Evolutionary conservation across 2,797 vertebrate genomes (phyloP).

Genomic region (Aphelocoma californica): DNA sequence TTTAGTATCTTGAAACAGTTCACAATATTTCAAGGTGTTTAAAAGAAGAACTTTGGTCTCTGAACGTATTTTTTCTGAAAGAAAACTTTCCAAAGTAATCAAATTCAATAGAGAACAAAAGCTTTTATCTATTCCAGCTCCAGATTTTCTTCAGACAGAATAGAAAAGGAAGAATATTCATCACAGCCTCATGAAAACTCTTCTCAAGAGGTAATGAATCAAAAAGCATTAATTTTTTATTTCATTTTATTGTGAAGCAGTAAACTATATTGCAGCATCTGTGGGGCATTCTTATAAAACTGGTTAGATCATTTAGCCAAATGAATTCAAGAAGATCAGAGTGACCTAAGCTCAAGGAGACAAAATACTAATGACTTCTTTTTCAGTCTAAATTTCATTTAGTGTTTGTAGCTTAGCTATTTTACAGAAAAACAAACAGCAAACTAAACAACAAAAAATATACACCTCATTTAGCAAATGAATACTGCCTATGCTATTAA

Average conservation of each 20-base stretch:
- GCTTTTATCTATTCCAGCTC: neutral
- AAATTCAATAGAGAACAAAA: neutral
- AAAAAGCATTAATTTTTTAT: conserved; percentile 6
- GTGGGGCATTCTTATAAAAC: neutral
- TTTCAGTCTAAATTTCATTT: neutral
- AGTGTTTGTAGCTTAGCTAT: neutral
- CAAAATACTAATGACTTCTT: neutral
- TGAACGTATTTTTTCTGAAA: neutral
- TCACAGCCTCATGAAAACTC: neutral
- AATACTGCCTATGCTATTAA: neutral
- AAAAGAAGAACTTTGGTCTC: neutral
- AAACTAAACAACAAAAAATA: neutral
- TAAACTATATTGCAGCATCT: neutral
- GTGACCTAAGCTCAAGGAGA: neutral
- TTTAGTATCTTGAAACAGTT: neutral
- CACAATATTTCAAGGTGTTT: neutral
- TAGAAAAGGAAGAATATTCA: neutral
- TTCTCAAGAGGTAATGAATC: neutral
- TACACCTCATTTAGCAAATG: neutral
- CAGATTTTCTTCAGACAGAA: neutral
- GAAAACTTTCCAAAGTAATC: neutral
- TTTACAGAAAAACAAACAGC: neutral
- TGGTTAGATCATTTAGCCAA: neutral
- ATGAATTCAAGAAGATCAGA: neutral
- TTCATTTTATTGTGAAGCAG: neutral